Percentiles rank a stretch among this genome's conserved stretches.
These are phyloP conservation scores for Tipula lateralis DNA, from an alignment of 2,888 invertebrate species.

Conservation along the genomic window DNA sequence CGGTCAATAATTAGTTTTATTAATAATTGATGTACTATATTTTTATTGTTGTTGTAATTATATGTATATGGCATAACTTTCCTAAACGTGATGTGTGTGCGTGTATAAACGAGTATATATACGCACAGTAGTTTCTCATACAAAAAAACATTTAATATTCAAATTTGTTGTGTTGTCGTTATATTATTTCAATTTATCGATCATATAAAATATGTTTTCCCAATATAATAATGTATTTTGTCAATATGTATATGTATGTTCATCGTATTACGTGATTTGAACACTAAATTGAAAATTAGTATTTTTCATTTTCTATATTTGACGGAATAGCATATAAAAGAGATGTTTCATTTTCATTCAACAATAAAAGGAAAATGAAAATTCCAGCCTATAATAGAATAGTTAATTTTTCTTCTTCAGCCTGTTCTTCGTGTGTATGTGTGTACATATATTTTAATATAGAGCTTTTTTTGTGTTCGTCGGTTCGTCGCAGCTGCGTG, in stretches of 20 bases:
- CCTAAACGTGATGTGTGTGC: neutral
- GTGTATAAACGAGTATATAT: neutral
- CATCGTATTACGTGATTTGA: neutral
- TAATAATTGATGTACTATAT: neutral
- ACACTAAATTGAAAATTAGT: neutral
- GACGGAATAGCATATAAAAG: neutral
- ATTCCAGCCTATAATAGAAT: neutral
- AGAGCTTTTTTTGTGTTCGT: no score
- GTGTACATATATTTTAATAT: neutral
- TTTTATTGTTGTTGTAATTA: neutral
- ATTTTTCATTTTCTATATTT: neutral
- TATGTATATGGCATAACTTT: neutral
- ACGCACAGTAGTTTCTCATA: neutral
- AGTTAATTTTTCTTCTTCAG: neutral
- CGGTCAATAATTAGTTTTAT: neutral
- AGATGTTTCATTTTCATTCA: conserved; percentile 14
- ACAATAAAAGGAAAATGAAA: neutral
- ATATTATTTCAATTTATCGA: neutral
- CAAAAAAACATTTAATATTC: neutral
- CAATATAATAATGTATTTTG: neutral
- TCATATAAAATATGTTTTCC: conserved; percentile 2
- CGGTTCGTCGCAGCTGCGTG: conserved; percentile 2
- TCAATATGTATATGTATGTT: neutral
- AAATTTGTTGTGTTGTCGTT: neutral
- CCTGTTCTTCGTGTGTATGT: neutral